Percentiles rank a stretch among this genome's conserved stretches.
phyloP scores from a whole-genome alignment of 2,888 invertebrate species.

The Lysandra coridon region DNA sequence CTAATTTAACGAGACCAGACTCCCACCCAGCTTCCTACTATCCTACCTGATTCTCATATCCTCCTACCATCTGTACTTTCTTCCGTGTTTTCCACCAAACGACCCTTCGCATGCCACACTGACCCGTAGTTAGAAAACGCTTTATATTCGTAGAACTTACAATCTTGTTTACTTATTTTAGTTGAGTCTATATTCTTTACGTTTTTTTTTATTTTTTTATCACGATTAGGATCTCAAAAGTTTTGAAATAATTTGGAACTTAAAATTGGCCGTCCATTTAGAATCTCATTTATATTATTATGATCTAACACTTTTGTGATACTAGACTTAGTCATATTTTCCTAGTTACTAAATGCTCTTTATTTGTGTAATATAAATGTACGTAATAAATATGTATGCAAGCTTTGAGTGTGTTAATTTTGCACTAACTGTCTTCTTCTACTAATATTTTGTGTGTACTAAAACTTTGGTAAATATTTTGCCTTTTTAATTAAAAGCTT shows the following conservation, averaged over 20 bases:
- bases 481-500: too few species aligned
- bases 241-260: neutral
- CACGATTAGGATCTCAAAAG: neutral
- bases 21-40: too few species aligned
- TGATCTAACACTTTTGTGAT: neutral
- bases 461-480: neutral
- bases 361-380: slow-evolving; percentile 32
- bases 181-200: neutral
- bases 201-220: neutral
- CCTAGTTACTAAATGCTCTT: neutral
- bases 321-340: neutral
- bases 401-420: slow-evolving; percentile 48
- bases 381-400: slow-evolving; percentile 35
- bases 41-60: neutral
- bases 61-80: neutral
- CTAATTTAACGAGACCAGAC: too few species aligned
- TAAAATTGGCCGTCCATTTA: slow-evolving; percentile 17
- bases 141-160: neutral
- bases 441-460: slow-evolving; percentile 39
- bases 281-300: neutral
- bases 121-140: neutral
- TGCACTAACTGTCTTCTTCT: slow-evolving; percentile 52
- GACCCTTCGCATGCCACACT: slow-evolving; percentile 1
- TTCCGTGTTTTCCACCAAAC: neutral
- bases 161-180: neutral